Base-by-base conservation (phyloP, 1,140 invertebrate species). In the Hesperophylax magnus region DNA sequence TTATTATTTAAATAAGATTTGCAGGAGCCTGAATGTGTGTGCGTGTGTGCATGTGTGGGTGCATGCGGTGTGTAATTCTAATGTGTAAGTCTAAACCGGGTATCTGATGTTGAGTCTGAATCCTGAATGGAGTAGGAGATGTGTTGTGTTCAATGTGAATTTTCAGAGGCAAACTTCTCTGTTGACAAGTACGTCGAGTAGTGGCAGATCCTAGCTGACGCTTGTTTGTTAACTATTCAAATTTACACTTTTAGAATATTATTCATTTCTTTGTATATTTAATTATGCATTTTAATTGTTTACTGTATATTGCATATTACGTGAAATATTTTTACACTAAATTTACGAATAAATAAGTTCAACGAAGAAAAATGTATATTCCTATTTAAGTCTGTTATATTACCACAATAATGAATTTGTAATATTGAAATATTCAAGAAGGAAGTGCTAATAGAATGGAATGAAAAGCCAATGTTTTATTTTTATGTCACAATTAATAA, bases 1-100 rank as follows among this genome's bases (percentile, higher is more conserved):
- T 82, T 82, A 71, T 76, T 79, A 77, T 82, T 58, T 79, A 79
- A 77, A 63, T 81, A 77, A 63, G 58, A 82, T 74, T 60, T 60
- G 72, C 31, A 34, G 27, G 58, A 18, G 58, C 7, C 58, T 60
- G 58, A 18, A 60, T 60, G 58, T 60, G 58, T 60, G 22, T 60
- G n/a, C 7, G 18, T 47, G 39, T 6, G 27, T 31, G 24, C 2
- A 8, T 65, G 24, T 27, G 63, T 27, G 61, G 5, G 22, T 65
- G 8, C 39, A 9, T 47, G 39, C 8, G 39, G 39, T 47, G 39
- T 47, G 11, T n/a, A n/a, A n/a, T n/a, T n/a, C n/a, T n/a, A n/a
- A n/a, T 8, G 39, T 14, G 34, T 5, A 39, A 1, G 34, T 39
- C 34, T 5, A 31, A 3, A 3, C 3, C 7, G 31, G 2, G 31